Conservation (phyloP, 2,888 invertebrate species). For the Sepiola atlantica region DNA sequence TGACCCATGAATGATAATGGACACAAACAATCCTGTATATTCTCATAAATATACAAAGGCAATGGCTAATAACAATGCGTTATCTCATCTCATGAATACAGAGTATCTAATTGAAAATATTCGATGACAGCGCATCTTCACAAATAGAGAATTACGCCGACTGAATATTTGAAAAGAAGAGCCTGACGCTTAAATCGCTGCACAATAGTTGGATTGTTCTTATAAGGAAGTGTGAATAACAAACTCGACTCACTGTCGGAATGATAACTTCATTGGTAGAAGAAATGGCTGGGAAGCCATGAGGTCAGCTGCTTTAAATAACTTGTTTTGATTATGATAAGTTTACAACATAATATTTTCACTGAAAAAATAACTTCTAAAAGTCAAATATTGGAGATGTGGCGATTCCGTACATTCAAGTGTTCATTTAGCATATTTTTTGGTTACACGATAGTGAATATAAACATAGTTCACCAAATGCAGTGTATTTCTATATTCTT, state of each 20-base stretch:
- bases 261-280: background rate
- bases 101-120: background rate
- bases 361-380: too few species aligned
- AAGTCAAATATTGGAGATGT: too few species aligned
- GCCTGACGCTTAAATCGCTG: background rate
- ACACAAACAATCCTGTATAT: background rate
- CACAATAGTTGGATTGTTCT: background rate
- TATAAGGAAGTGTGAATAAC: background rate
- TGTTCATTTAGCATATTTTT: too few species aligned
- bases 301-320: background rate
- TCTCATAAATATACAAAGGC: conserved; percentile 22
- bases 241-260: background rate
- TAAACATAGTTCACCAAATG: too few species aligned
- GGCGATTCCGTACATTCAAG: too few species aligned
- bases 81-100: conserved; percentile 10
- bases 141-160: background rate
- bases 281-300: background rate
- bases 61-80: conserved; percentile 2
- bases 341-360: background rate
- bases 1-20: background rate
- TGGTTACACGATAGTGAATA: too few species aligned
- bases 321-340: background rate
- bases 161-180: background rate
- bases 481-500: too few species aligned
- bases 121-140: conserved; percentile 12